Conservation (phyloP, 2,113 vertebrate species). For the Apistogramma diplotaenia region DNA sequence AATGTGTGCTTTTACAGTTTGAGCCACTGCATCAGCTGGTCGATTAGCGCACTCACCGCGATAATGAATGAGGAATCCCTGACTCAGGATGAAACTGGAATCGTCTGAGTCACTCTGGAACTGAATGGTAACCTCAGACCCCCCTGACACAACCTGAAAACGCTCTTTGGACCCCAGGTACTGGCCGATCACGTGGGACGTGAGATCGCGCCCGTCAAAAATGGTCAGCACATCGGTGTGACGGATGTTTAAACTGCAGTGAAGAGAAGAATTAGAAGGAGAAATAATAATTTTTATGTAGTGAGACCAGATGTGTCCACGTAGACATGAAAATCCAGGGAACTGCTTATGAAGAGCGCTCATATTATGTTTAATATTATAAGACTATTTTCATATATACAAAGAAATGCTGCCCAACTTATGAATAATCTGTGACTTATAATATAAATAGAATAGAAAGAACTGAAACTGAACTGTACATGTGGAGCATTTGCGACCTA, state of each 20-base stretch:
- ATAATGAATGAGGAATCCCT: constrained; percentile 90
- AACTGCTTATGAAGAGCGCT: background rate
- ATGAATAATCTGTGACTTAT: background rate
- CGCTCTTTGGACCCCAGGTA: constrained; percentile 85
- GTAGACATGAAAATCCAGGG: background rate
- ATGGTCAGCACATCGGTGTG: constrained; percentile 87
- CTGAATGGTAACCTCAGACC: constrained; percentile 88
- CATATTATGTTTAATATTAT: background rate
- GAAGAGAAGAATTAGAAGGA: background rate
- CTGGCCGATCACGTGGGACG: constrained; percentile 86
- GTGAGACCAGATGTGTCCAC: background rate
- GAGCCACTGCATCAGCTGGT: background rate
- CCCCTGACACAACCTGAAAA: constrained; percentile 85
- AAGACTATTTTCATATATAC: background rate
- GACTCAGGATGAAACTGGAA: constrained; percentile 84
- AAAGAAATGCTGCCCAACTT: background rate
- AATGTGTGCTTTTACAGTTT: background rate
- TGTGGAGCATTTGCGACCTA: background rate
- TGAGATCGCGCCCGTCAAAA: constrained; percentile 86
- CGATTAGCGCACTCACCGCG: constrained; percentile 70
- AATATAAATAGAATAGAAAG: background rate
- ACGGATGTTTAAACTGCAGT: constrained; percentile 85
- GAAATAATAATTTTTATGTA: background rate
- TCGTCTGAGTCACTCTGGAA: constrained; percentile 88
- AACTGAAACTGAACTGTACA: background rate